Conservation (phyloP, 2,888 invertebrate genomes). For the Lasius platythorax region DNA sequence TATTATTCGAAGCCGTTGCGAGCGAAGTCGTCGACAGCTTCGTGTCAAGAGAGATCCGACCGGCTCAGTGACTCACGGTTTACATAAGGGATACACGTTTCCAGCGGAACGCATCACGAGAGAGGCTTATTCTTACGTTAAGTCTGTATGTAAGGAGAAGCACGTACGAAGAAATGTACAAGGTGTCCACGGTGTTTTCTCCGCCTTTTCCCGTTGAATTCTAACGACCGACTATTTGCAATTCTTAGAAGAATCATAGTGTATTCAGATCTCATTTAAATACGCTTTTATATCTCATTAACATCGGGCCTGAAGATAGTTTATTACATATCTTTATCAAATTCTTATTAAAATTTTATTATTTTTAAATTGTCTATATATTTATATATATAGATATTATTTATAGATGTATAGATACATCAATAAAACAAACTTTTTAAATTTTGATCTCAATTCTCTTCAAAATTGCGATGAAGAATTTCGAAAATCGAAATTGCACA, state of each 20-base stretch:
- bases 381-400: too few relatives aligned
- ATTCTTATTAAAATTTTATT: too few relatives aligned
- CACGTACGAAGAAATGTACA: constrained; percentile 15
- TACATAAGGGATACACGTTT: constrained; percentile 52
- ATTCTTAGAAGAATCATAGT: not conserved
- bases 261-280: not conserved
- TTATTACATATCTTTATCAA: not conserved
- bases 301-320: not conserved
- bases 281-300: not conserved
- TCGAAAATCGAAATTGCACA: not conserved
- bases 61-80: constrained; percentile 53
- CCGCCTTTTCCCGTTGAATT: constrained; percentile 9
- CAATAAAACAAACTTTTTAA: not conserved
- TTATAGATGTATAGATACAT: too few relatives aligned
- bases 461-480: not conserved
- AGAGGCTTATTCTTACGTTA: not conserved
- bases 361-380: too few relatives aligned
- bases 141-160: not conserved
- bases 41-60: constrained; percentile 39
- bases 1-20: constrained; percentile 1
- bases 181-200: constrained; percentile 16
- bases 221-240: not conserved
- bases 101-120: not conserved
- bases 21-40: constrained; percentile 16
- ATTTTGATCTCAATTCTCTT: not conserved